Conservation (phyloP, 1,140 invertebrate species). For the Atta cephalotes region DNA sequence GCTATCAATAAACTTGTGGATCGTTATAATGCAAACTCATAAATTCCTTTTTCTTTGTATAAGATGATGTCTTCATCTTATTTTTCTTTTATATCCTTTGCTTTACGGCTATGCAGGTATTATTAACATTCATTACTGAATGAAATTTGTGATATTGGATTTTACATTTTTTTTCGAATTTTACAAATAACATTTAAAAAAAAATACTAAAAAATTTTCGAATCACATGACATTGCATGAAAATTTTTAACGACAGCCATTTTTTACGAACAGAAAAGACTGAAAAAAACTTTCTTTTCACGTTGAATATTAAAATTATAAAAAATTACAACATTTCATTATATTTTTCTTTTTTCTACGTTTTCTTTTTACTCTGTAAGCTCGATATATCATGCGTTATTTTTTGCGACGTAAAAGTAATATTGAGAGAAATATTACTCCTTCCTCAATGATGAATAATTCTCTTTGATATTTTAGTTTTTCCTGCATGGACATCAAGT, state of each 20-base stretch:
- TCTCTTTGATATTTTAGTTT: not conserved
- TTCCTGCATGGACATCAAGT: not conserved
- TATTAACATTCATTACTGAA: not conserved
- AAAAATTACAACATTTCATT: not conserved
- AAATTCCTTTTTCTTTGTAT: not conserved
- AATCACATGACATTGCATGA: not conserved
- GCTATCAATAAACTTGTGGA: slow-evolving; percentile 4
- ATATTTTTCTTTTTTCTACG: not conserved
- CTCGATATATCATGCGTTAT: not conserved
- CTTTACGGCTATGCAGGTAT: not conserved
- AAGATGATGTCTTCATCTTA: not conserved
- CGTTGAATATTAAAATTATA: not conserved
- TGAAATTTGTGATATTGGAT: not conserved
- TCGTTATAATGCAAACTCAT: not conserved
- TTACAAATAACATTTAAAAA: not conserved
- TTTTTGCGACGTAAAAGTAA: not conserved
- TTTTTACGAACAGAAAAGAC: not conserved
- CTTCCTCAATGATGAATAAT: not conserved
- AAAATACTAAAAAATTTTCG: not conserved
- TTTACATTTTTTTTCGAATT: not conserved
- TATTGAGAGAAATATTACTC: not conserved
- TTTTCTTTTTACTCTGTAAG: not conserved
- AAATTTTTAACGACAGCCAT: not conserved
- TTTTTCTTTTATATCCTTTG: not conserved
- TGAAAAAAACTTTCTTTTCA: not conserved